Base-by-base conservation (phyloP, 2,888 invertebrate species). In the Lasioglossum marginatum region DNA sequence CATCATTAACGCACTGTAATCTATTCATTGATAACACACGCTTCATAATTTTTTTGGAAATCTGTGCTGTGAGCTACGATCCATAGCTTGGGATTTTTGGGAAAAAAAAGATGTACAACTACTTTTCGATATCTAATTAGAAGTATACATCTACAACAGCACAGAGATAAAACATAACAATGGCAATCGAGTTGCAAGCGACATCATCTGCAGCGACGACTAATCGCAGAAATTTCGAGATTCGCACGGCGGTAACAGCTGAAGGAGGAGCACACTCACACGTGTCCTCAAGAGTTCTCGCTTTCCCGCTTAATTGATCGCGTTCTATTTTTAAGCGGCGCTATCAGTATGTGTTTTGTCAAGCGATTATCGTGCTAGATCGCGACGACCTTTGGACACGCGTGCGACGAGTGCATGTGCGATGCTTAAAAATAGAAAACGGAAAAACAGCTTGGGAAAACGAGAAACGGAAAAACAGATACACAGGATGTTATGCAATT, bases 401-500 rank as follows among this genome's bases (percentile, higher is more conserved):
- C 14, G 60, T 60, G 60, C 5, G 27, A 6, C 60, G 5, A 2
- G 60, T 5, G 27, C 27, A 5, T 14, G 27, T 1, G 60, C 27
- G 60, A 27, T 4, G 16, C 60, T 31, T 60, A 60, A 60, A 60
- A 27, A 60, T 60, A 60, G 60, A 60, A 66, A 68, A 48, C 57
- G 63, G 57, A 40, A 60, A 76, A 31, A 19, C 27, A 66, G 40
- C 19, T 1, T 5, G 16, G 6, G 40, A 73, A 57, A 34, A 37
- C 8, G 60, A 16, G 63, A 45, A n/a, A 70, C 27, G 12, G 23
- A 40, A 23, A 43, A 43, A 74, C 34, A 23, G 40, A 57, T 70
- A 52, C 52, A 48, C 71, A 52, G 71, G 82, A 78, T 71, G 78
- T 84, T 82, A 82, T 78, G 75, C 75, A 84, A 84, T 63, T 71